These are phyloP conservation scores for Hycleus cichorii DNA, from an alignment of 1,140 invertebrate genomes.

Conservation along the genomic window DNA sequence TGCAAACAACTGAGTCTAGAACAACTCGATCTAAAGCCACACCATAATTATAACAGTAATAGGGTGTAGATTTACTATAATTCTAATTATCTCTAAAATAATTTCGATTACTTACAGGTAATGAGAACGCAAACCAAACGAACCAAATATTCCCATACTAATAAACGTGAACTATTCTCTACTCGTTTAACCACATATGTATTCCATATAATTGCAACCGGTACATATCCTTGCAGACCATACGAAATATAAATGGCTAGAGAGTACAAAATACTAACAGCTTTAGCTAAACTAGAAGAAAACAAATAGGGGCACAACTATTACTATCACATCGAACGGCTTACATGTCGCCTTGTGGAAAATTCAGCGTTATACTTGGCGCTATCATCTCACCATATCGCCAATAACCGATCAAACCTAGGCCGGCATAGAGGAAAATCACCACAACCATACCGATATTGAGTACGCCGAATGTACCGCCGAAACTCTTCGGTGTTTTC, in stretches of 20 bases:
- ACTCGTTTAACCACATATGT: conserved; percentile 55
- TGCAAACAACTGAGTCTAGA: too few relatives aligned
- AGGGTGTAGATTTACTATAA: too few relatives aligned
- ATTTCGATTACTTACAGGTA: conserved; percentile 60
- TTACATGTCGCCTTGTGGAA: conserved; percentile 50
- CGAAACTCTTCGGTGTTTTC: conserved; percentile 67
- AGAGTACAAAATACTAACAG: conserved; percentile 77
- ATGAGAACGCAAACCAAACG: conserved; percentile 57
- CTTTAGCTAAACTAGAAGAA: conserved; percentile 63
- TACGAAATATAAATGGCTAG: conserved; percentile 86
- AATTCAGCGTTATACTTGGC: conserved; percentile 63
- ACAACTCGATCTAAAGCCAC: too few relatives aligned
- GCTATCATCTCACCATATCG: conserved; percentile 56
- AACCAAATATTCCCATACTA: conserved; percentile 56
- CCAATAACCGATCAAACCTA: conserved; percentile 75
- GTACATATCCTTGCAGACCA: conserved; percentile 90
- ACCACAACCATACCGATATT: conserved; percentile 72
- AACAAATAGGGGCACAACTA: neutral
- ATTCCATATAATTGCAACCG: conserved; percentile 83
- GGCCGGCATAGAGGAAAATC: conserved; percentile 56
- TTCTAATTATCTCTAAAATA: too few relatives aligned
- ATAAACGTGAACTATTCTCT: conserved; percentile 41
- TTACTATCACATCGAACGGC: conserved; percentile 17
- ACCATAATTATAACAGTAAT: too few relatives aligned
- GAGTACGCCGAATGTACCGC: conserved; percentile 63